Base-by-base conservation (phyloP, 2,113 vertebrate genomes). In the Lamprologus speciosus region DNA sequence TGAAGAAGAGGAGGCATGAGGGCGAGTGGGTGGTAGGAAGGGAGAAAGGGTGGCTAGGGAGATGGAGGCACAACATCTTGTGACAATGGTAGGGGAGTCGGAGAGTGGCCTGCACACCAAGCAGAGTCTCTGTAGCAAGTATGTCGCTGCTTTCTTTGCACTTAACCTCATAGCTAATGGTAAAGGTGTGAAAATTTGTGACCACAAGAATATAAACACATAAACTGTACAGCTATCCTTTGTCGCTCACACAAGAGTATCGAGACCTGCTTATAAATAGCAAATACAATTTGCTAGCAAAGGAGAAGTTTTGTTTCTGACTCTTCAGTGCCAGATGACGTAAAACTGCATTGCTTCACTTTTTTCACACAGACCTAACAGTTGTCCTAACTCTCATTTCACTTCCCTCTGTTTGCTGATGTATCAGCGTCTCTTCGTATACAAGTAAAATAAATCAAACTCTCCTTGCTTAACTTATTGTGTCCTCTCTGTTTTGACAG, bases 401-500 rank as follows among this genome's bases (percentile, higher is more conserved):
- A 79, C 26, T 84, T 81, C 60, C 8, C 21, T 80, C 35, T 73
- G 28, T 21, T 31, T 57, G 28, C 42, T 86, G 31, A 33, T 70
- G 53, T 57, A 3, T 70, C 9, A 6, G 16, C 17, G 0, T 19
- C 55, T 83, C 23, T 47, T 50, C 0, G 2, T 75, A 12, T 50
- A 11, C 4, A 75, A 47, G 5, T 80, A 26, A 55, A 45, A 10
- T 37, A 5, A 81, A 83, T 26, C 8, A 2, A 45, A 75, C 3
- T 42, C 31, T 50, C 33, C 42, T 9, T 60, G 28, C 12, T 82
- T 63, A 23, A 89, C 54, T 3, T 57, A 2, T 21, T 50, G 3
- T 92, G 19, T 92, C 16, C 55, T 88, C 37, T 84, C 10, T 91
- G 8, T 89, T 88, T 93, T 95, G 88, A 89, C 96, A 99, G 98